Percentiles rank a stretch among this genome's conserved stretches.
These are phyloP conservation scores for Euzetes globulus DNA, from an alignment of 2,888 invertebrate species.

Conservation along the genomic window DNA sequence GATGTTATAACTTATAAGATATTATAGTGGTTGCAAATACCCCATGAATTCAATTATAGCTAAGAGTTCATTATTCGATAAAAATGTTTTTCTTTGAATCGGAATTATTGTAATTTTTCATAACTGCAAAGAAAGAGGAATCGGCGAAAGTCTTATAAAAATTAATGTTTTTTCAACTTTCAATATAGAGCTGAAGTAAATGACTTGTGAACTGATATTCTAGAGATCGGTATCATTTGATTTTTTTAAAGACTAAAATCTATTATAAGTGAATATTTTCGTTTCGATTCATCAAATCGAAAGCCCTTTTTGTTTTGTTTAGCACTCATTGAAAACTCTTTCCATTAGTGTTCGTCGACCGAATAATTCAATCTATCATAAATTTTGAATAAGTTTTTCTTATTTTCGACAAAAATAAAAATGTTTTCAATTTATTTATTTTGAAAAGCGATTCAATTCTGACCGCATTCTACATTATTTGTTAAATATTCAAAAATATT, in stretches of 20 bases:
- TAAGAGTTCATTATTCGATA: background rate
- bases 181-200: background rate
- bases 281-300: too few species aligned
- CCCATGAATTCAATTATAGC: background rate
- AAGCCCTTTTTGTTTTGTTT: too few species aligned
- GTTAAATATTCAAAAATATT: background rate
- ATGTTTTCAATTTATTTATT: background rate
- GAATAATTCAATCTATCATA: background rate
- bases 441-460: background rate
- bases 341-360: background rate
- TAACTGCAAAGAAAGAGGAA: background rate
- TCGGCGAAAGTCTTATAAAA: background rate
- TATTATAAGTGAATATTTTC: too few species aligned
- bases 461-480: background rate
- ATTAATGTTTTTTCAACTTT: background rate
- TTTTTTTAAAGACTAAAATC: background rate
- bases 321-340: too few species aligned
- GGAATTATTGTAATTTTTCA: constrained; percentile 17
- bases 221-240: constrained; percentile 7
- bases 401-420: background rate
- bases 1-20: background rate
- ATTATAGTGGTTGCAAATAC: constrained; percentile 8
- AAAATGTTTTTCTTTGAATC: background rate
- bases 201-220: constrained; percentile 15
- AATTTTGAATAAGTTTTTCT: background rate